phyloP scores from a whole-genome alignment of 2,797 vertebrate genomes.

The Anabacerthia variegaticeps region DNA sequence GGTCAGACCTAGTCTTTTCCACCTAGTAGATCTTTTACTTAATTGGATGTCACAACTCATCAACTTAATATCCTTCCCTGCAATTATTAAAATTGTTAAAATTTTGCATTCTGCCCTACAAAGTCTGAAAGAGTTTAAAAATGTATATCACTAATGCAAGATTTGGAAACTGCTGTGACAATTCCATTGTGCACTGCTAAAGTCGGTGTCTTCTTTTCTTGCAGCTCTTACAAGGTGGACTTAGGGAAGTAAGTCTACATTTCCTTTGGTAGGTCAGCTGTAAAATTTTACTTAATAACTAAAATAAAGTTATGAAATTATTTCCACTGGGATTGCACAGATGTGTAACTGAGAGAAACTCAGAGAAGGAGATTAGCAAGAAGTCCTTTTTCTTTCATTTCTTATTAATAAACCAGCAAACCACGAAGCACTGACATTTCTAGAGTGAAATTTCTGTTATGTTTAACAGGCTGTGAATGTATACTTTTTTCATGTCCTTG shows the following conservation, averaged over 20 bases:
- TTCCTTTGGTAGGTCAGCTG: not conserved
- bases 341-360: not conserved
- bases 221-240: not conserved
- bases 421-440: not conserved
- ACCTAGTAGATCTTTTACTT: not conserved
- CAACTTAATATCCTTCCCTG: not conserved
- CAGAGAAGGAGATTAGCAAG: not conserved
- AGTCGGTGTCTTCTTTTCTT: not conserved
- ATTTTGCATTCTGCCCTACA: not conserved
- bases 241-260: not conserved
- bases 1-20: not conserved
- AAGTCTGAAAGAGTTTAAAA: not conserved
- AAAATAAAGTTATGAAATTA: slow-evolving; percentile 38
- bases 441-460: not conserved
- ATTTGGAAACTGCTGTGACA: not conserved
- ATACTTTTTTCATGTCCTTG: not conserved
- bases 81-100: not conserved
- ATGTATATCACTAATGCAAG: not conserved
- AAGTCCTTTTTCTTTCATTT: not conserved
- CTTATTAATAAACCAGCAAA: not conserved
- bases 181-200: not conserved
- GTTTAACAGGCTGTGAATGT: not conserved
- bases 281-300: slow-evolving; percentile 38
- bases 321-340: slow-evolving; percentile 4
- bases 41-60: not conserved